Percentiles rank a stretch among this genome's conserved stretches.
Conservation (phyloP, 1,140 invertebrate genomes). For the Nasonia giraulti region DNA sequence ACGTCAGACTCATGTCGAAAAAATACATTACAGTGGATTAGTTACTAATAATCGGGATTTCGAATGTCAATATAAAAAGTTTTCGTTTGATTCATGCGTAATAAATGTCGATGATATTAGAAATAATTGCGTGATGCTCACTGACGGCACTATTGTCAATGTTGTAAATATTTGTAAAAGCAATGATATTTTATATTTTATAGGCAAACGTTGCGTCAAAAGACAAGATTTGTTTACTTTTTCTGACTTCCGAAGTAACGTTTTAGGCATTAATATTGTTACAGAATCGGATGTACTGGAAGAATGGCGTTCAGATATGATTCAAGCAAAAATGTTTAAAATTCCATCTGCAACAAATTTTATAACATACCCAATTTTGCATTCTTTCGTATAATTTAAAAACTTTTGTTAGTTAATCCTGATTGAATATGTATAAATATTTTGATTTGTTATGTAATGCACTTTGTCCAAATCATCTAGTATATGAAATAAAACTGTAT, state of each 20-base stretch:
- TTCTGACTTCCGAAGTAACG: background rate
- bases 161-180: constrained; percentile 3
- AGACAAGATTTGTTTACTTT: background rate
- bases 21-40: background rate
- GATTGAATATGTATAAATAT: too few species aligned
- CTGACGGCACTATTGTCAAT: background rate
- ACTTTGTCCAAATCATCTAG: too few species aligned
- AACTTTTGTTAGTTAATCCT: too few species aligned
- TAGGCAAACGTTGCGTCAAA: background rate
- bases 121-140: constrained; percentile 5
- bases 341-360: background rate
- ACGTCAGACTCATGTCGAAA: background rate
- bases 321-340: constrained; percentile 13
- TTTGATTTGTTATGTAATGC: too few species aligned
- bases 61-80: background rate
- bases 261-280: constrained; percentile 8
- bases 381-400: background rate
- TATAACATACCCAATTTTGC: background rate
- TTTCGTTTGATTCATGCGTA: background rate
- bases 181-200: constrained; percentile 8
- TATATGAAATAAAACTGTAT: too few species aligned
- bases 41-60: background rate
- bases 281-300: background rate
- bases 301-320: constrained; percentile 15
- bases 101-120: constrained; percentile 1